Percentiles rank a stretch among this genome's conserved stretches.
phyloP scores from a whole-genome alignment of 92 coral and sea anemone species.

The Porites divaricata region DNA sequence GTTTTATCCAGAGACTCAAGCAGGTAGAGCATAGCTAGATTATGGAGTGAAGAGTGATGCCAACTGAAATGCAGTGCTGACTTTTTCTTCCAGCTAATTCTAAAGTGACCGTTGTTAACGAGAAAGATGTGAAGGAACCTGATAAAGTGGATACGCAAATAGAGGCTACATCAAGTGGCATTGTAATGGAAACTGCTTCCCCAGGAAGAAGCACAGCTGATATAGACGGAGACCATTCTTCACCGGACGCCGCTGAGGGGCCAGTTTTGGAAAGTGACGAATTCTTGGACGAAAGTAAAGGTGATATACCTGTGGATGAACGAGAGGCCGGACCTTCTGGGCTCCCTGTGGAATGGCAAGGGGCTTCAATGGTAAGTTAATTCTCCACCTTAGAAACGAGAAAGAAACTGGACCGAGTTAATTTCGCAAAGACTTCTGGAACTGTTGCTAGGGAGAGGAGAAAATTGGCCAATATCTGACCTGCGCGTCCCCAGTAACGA shows the following conservation, averaged over 20 bases:
- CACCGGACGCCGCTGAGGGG: no score
- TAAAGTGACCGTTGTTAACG: background rate
- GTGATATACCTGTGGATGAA: conserved; percentile 20
- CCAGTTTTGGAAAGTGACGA: conserved; percentile 11
- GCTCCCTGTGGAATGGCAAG: conserved; percentile 52
- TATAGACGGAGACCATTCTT: background rate
- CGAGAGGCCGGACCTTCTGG: conserved; percentile 43
- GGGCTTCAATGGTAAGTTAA: conserved; percentile 37
- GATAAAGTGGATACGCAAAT: background rate
- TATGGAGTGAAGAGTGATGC: no score
- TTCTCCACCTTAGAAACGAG: background rate
- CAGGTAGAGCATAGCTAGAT: no score
- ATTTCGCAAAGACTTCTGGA: no score
- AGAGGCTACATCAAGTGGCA: background rate
- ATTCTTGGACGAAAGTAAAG: background rate
- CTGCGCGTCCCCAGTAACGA: no score
- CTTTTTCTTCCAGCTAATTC: background rate
- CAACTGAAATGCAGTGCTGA: background rate
- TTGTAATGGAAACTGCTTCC: background rate
- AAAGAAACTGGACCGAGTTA: no score
- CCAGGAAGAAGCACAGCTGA: background rate
- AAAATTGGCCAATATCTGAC: no score
- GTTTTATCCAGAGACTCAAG: background rate
- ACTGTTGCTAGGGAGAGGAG: no score
- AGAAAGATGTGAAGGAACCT: no score